Evolutionary conservation across 2,888 invertebrate genomes (phyloP).

Genomic region (Tineola bisselliella): DNA sequence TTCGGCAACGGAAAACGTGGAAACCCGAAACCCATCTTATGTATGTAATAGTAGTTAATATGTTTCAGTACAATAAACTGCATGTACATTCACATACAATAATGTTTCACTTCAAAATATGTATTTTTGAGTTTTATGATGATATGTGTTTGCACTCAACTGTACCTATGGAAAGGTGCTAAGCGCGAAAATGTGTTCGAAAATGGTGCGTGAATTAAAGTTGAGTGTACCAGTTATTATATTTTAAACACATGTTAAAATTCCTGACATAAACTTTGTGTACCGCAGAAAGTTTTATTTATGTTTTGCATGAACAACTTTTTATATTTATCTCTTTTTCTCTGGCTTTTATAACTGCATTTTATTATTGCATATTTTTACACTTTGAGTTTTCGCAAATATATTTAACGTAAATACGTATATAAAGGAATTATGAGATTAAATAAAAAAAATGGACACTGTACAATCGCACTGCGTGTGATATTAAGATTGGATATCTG

Average conservation of each 20-base stretch:
- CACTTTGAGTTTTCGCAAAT: neutral
- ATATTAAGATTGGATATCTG: no score
- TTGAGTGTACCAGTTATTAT: neutral
- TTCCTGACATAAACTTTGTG: conserved; percentile 5
- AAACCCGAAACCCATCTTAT: conserved; percentile 3
- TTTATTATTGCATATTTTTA: neutral
- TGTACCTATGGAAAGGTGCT: neutral
- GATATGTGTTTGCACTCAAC: no score
- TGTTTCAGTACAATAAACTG: no score
- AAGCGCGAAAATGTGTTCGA: conserved; percentile 21
- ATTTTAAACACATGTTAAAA: conserved; percentile 12
- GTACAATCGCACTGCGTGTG: no score
- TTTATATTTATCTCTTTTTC: neutral
- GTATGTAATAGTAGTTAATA: neutral
- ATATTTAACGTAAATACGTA: no score
- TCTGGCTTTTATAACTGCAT: neutral
- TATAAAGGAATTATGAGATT: no score
- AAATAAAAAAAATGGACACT: no score
- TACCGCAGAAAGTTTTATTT: conserved; percentile 6
- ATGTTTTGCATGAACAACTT: conserved; percentile 1
- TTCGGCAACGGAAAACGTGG: neutral
- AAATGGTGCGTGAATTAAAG: conserved; percentile 15
- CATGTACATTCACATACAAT: no score
- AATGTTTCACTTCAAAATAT: no score
- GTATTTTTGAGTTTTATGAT: neutral